phyloP scores from a whole-genome alignment of 2,888 invertebrate species.

The Gastrophysa polygoni region DNA sequence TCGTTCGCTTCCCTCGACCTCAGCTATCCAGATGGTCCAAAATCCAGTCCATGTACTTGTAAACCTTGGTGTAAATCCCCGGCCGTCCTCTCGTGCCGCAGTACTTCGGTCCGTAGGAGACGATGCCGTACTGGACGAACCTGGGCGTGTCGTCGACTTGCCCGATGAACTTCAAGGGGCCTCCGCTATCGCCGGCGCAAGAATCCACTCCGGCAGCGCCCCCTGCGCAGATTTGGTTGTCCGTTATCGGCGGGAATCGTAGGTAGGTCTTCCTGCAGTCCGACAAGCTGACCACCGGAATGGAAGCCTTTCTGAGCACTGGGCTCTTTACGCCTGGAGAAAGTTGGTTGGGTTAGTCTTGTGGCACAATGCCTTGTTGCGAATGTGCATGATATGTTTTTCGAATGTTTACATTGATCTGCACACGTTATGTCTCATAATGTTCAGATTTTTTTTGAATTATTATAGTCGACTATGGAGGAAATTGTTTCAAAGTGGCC shows the following conservation, averaged over 20 bases:
- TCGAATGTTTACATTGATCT: too few species aligned
- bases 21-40: constrained; percentile 53
- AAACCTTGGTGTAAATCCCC: constrained; percentile 69
- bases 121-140: constrained; percentile 62
- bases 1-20: not conserved
- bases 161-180: constrained; percentile 63
- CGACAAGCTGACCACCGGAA: constrained; percentile 54
- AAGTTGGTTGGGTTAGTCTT: too few species aligned
- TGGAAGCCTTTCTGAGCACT: constrained; percentile 55
- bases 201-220: constrained; percentile 67
- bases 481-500: too few species aligned
- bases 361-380: too few species aligned
- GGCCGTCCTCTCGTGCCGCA: constrained; percentile 63
- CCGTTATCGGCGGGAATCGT: constrained; percentile 40
- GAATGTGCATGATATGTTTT: too few species aligned
- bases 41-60: constrained; percentile 68
- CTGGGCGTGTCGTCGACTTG: constrained; percentile 53
- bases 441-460: too few species aligned
- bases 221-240: constrained; percentile 68
- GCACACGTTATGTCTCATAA: too few species aligned
- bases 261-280: constrained; percentile 48
- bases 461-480: too few species aligned
- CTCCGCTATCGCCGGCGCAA: constrained; percentile 72
- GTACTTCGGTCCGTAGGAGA: constrained; percentile 57
- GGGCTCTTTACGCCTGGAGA: constrained; percentile 37